phyloP scores from a whole-genome alignment of 1,140 invertebrate genomes.

The fruit fly (Drosophila melanogaster) region Release_6_plus_ISO1_MT NT_033777.3:28285501-28286000 shows the following conservation, averaged over 20 bases:
- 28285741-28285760: conserved; percentile 28
- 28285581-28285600: conserved; percentile 70
- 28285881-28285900: too few relatives aligned
- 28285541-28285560: conserved; percentile 23
- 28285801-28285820: too few relatives aligned
- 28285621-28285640: conserved; percentile 54
- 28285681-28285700: conserved; percentile 43
- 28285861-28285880: too few relatives aligned
- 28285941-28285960: conserved; percentile 73
- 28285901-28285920: neutral
- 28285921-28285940: conserved; percentile 10
- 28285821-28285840: too few relatives aligned
- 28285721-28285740: conserved; percentile 32
- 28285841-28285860: too few relatives aligned
- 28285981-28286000: conserved; percentile 53
- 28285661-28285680: conserved; percentile 75
- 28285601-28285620: conserved; percentile 32
- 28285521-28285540: conserved; percentile 28
- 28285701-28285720: conserved; percentile 64
- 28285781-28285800: neutral
- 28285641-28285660: conserved; percentile 81
- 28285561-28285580: conserved; percentile 81
- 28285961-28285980: conserved; percentile 54
- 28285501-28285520: conserved; percentile 23
- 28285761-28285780: conserved; percentile 9